Percentiles rank a stretch among this genome's conserved stretches.
Conservation (phyloP, 2,797 vertebrate species). For the Bradypodion ventrale region DNA sequence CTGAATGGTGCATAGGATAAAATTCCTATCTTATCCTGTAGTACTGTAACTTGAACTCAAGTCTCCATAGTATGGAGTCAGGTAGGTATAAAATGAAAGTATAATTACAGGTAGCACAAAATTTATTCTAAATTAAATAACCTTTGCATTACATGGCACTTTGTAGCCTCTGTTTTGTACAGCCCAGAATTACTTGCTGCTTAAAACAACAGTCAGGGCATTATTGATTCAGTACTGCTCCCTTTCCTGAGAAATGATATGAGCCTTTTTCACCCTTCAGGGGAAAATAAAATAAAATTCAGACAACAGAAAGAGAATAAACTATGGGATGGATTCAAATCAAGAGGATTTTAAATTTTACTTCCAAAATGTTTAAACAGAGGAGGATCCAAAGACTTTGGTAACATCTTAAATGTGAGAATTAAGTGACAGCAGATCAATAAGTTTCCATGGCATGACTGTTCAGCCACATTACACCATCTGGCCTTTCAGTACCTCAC, state of each 20-base stretch:
- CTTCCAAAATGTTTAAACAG: neutral
- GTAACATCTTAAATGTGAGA: neutral
- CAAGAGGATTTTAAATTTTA: neutral
- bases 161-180: neutral
- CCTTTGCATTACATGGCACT: neutral
- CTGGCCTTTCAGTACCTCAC: constrained; percentile 47
- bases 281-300: neutral
- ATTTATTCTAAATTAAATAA: neutral
- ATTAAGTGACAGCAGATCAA: constrained; percentile 46
- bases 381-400: neutral
- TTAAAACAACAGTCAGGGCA: neutral
- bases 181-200: neutral
- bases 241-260: neutral
- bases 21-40: no score
- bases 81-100: neutral
- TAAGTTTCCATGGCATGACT: constrained; percentile 15
- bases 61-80: neutral
- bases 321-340: neutral
- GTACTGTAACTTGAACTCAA: neutral
- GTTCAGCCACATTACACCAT: constrained; percentile 50
- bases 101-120: neutral
- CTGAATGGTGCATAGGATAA: no score
- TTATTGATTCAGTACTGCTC: neutral
- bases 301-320: neutral
- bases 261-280: neutral